Conservation (phyloP, 2,113 vertebrate species). For the Misgurnus anguillicaudatus region DNA sequence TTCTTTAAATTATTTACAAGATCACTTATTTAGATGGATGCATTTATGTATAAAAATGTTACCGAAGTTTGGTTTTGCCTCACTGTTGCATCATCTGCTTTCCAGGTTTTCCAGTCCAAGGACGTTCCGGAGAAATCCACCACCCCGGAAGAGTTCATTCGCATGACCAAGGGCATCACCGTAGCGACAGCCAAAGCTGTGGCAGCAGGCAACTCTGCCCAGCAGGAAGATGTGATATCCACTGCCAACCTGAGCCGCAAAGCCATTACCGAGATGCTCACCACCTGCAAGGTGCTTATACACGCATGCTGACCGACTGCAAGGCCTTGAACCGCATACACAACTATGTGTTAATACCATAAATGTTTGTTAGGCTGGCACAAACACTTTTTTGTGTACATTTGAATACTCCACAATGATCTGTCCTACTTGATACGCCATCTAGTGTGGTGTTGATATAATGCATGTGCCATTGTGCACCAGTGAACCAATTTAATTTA, state of each 20-base stretch:
- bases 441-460: not conserved
- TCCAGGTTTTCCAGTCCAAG: slow-evolving; percentile 91
- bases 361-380: not conserved
- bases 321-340: not conserved
- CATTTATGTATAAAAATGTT: not conserved
- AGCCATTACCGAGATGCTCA: slow-evolving; percentile 93
- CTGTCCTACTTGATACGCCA: not conserved
- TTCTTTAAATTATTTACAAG: too few relatives aligned
- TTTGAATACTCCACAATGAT: slow-evolving; percentile 53
- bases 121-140: slow-evolving; percentile 88
- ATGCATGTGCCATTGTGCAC: not conserved
- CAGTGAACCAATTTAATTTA: too few relatives aligned
- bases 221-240: slow-evolving; percentile 95
- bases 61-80: not conserved
- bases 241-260: slow-evolving; percentile 98
- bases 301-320: slow-evolving; percentile 6
- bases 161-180: slow-evolving; percentile 99
- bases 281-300: slow-evolving; percentile 82
- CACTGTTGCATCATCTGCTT: not conserved
- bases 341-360: not conserved
- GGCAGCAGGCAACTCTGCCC: slow-evolving; percentile 94
- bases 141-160: slow-evolving; percentile 94
- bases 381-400: not conserved
- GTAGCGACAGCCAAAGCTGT: slow-evolving; percentile 96
- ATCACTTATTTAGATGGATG: not conserved